Evolutionary conservation across 2,797 vertebrate genomes (phyloP).

Genomic region (Scolopax rusticola): DNA sequence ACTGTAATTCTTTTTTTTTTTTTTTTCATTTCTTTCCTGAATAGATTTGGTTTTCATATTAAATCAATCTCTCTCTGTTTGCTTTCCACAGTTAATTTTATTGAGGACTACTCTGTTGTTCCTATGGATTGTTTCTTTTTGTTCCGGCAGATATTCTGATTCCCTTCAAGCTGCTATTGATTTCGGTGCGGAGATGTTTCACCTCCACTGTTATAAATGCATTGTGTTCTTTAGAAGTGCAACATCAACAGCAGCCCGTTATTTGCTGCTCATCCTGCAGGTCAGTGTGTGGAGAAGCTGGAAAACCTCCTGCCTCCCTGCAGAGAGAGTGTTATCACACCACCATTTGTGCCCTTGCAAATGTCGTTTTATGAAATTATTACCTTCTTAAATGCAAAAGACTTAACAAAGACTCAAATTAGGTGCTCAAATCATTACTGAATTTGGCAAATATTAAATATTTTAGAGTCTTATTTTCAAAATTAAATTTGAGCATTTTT

Average conservation of each 20-base stretch:
- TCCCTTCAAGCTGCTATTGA: not conserved
- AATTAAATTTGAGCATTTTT: not conserved
- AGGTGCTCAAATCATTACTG: not conserved
- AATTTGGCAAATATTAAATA: not conserved
- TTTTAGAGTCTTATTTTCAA: not conserved
- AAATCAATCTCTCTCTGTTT: not conserved
- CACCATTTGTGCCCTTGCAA: not conserved
- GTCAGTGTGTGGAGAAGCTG: constrained; percentile 74
- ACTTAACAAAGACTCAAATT: not conserved
- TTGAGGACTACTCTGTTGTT: not conserved
- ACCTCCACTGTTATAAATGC: not conserved
- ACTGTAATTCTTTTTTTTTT: not conserved
- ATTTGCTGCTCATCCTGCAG: constrained; percentile 9
- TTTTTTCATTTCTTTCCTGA: not conserved
- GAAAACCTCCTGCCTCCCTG: constrained; percentile 75
- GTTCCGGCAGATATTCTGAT: not conserved
- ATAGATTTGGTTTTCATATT: not conserved
- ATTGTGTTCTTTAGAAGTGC: constrained; percentile 29
- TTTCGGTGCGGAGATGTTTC: not conserved
- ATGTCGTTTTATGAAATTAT: not conserved
- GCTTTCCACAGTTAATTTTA: not conserved
- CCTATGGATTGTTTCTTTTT: not conserved
- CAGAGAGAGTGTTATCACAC: constrained; percentile 67
- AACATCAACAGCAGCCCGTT: not conserved
- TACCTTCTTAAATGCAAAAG: not conserved